These are phyloP conservation scores for Atta texana DNA, from an alignment of 1,140 invertebrate genomes.

Conservation along the genomic window DNA sequence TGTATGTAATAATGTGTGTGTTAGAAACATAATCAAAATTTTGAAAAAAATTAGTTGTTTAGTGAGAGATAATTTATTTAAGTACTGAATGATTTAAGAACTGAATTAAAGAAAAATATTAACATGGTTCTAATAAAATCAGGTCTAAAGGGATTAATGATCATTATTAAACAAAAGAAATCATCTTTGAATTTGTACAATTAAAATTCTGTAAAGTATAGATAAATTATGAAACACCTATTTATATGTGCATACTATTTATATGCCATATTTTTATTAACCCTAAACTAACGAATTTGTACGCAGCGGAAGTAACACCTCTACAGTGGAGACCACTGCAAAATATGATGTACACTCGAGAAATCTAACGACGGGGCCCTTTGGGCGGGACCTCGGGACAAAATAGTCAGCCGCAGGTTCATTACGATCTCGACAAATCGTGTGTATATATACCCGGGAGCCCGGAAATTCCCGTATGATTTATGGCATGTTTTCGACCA, in stretches of 20 bases:
- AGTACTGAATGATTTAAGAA: too few relatives aligned
- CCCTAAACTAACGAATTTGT: conserved; percentile 14
- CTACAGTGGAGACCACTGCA: not conserved
- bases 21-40: too few relatives aligned
- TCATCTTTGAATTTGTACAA: not conserved
- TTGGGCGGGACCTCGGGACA: conserved; percentile 46
- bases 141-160: not conserved
- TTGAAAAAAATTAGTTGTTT: too few relatives aligned
- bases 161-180: not conserved
- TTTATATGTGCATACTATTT: not conserved
- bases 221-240: conserved; percentile 24
- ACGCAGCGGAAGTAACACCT: conserved; percentile 17
- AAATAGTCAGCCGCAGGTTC: conserved; percentile 55
- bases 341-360: conserved; percentile 56
- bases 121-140: too few relatives aligned
- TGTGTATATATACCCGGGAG: conserved; percentile 44
- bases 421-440: conserved; percentile 58
- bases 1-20: too few relatives aligned
- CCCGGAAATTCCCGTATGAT: conserved; percentile 41
- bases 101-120: too few relatives aligned
- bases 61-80: too few relatives aligned
- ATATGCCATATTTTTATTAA: conserved; percentile 6
- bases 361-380: conserved; percentile 27
- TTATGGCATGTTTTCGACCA: conserved; percentile 31
- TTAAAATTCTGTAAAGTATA: not conserved